These are phyloP conservation scores for Corticium candelabrum DNA, from an alignment of 37 sponge, comb jelly and placozoan genomes.

Conservation along the genomic window DNA sequence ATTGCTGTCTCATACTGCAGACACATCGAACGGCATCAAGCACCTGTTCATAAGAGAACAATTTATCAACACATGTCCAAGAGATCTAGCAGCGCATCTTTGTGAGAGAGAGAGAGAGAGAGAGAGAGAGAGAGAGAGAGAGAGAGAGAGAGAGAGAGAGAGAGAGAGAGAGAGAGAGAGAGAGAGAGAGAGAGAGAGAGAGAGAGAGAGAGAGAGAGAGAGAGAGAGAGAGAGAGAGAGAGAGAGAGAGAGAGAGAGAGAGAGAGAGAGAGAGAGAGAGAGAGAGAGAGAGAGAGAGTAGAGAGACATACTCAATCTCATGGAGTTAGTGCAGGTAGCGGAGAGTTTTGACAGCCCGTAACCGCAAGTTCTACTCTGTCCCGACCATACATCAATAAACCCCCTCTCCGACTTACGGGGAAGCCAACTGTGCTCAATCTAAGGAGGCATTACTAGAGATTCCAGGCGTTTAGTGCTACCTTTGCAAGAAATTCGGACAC, in stretches of 20 bases:
- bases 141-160: neutral
- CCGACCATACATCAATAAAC: neutral
- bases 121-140: neutral
- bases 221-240: slow-evolving; percentile 1
- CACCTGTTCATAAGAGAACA: too few relatives aligned
- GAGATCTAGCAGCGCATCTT: too few relatives aligned
- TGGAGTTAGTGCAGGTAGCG: neutral
- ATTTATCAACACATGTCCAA: too few relatives aligned
- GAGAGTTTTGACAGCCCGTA: neutral
- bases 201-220: neutral
- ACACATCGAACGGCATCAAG: too few relatives aligned
- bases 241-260: neutral
- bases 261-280: neutral
- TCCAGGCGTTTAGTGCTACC: too few relatives aligned
- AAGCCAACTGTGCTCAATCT: too few relatives aligned
- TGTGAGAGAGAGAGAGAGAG: neutral
- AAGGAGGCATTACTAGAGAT: too few relatives aligned
- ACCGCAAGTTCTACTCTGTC: too few relatives aligned
- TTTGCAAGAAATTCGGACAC: too few relatives aligned
- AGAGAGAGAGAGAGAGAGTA: neutral
- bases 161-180: neutral
- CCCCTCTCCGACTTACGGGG: neutral
- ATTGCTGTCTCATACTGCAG: too few relatives aligned
- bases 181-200: neutral
- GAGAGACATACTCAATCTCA: neutral